Percentiles rank a stretch among this genome's conserved stretches.
These are phyloP conservation scores for Echeneis naucrates DNA, from an alignment of 2,797 vertebrate species.

Conservation along the genomic window DNA sequence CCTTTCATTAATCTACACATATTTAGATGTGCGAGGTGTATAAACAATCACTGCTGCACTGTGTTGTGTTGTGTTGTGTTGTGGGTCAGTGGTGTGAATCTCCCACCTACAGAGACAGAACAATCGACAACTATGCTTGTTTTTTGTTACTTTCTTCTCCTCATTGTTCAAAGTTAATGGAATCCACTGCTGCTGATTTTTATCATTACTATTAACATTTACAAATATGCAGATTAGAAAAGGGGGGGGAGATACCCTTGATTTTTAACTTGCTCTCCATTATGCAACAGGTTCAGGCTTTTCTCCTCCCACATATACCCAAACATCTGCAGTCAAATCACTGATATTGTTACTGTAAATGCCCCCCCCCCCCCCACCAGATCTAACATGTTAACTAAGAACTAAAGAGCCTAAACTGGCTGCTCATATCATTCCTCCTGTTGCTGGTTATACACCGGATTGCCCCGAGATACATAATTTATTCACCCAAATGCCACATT, in stretches of 20 bases:
- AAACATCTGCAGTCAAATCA: slow-evolving; percentile 15
- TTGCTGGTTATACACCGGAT: not conserved
- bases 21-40: not conserved
- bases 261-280: not conserved
- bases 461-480: not conserved
- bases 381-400: not conserved
- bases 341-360: slow-evolving; percentile 20
- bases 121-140: not conserved
- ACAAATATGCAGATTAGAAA: slow-evolving; percentile 11
- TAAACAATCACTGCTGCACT: slow-evolving; percentile 1
- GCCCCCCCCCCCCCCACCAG: not conserved
- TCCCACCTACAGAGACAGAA: not conserved
- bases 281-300: slow-evolving; percentile 26
- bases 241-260: too few species aligned
- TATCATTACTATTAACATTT: too few species aligned
- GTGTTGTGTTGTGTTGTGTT: not conserved
- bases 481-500: slow-evolving; percentile 6
- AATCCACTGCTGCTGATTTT: not conserved
- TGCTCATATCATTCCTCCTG: slow-evolving; percentile 9
- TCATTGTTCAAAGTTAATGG: slow-evolving; percentile 16
- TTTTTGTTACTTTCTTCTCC: slow-evolving; percentile 6
- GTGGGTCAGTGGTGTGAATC: slow-evolving; percentile 1
- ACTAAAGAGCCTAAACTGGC: slow-evolving; percentile 6
- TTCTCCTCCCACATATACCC: not conserved
- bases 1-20: not conserved